Evolutionary conservation across 2,888 invertebrate genomes (phyloP), one percentile per base, ranked within the genome.

Genomic region (Drosophila anomelani): DNA sequence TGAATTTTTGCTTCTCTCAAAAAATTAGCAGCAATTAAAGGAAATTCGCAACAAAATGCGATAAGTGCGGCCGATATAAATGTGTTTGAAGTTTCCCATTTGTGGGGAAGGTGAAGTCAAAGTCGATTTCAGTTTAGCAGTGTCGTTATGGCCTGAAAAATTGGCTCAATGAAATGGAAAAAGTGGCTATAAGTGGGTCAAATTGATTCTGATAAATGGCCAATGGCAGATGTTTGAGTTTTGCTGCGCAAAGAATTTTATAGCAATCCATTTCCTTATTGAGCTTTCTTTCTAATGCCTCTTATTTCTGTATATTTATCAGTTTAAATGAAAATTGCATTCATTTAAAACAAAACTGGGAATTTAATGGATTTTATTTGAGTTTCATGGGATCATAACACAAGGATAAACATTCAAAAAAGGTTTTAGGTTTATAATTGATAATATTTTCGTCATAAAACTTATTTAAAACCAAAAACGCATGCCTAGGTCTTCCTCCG

Each of bases 21-120:
- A 73, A 73, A 88, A 81, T 81, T 81, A 79, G 61, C 79, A 51
- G 77, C 89, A 84, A 84, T 86, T 84, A 86, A 86, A 77, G 74
- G 51, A 77, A 83, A 80, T 76, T 80, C 53, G 70, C 78, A 66
- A 64, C 54, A 61, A 71, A 68, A 57, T 58, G 84, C 70, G 87
- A 79, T 75, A 86, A 82, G 47, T 41, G 70, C 51, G 46, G 53
- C 64, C 71, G 83, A 82, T 86, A 78, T 72, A 81, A 70, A 75
- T 59, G 34, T 66, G 75, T 85, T 81, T 85, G 84, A 85, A 76
- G 86, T 79, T 70, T 70, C 23, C 36, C 71, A 26, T 67, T 58
- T 57, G 41, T 46, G 51, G 41, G 54, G 54, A 68, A 76, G 70
- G 67, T 63, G 55, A 78, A 78, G 39, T 60, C 56, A 79, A 77